These are phyloP conservation scores for Laupala kohalensis DNA, from an alignment of 1,140 invertebrate species.

Conservation along the genomic window DNA sequence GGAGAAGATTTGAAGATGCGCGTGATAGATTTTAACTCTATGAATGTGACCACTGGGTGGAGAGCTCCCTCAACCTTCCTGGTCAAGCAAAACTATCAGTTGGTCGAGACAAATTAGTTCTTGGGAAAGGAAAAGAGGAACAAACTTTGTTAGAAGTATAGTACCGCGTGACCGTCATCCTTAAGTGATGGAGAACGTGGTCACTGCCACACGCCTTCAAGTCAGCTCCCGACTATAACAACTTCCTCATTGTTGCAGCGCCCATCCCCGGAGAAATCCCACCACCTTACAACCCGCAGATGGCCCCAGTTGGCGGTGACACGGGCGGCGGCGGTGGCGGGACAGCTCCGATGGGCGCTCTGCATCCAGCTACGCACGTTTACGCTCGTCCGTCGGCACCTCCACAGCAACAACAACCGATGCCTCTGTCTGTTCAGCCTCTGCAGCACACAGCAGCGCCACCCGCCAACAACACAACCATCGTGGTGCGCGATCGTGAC, in stretches of 20 bases:
- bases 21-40: no score
- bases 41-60: no score
- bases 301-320: background rate
- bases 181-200: no score
- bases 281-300: background rate
- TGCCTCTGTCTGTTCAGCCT: background rate
- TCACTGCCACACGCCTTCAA: no score
- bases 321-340: slow-evolving; percentile 5
- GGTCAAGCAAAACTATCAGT: no score
- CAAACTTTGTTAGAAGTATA: no score
- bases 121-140: no score
- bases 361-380: background rate
- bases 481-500: slow-evolving; percentile 4
- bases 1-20: no score
- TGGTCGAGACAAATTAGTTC: no score
- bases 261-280: slow-evolving; percentile 13
- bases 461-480: slow-evolving; percentile 12
- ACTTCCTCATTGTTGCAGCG: slow-evolving; percentile 14
- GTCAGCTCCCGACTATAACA: no score
- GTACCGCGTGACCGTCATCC: no score
- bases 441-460: background rate
- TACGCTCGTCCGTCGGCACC: background rate
- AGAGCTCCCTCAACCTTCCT: no score
- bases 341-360: slow-evolving; percentile 3
- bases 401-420: slow-evolving; percentile 8